Percentiles rank a stretch among this genome's conserved stretches.
Conservation (phyloP, 1,140 invertebrate species). For the Saccostrea echinata region DNA sequence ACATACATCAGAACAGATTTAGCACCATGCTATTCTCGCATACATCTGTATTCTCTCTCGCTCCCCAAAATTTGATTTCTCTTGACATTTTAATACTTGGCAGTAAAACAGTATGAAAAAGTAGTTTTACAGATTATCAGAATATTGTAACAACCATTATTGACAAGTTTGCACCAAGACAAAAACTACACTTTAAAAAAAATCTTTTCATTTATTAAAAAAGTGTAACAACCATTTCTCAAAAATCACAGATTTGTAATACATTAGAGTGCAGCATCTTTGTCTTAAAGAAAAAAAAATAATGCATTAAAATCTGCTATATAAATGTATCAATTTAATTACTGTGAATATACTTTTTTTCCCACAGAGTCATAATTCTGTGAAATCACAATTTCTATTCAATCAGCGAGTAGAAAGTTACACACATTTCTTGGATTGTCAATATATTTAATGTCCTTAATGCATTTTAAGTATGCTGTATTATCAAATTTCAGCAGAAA, state of each 20-base stretch:
- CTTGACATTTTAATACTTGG: not conserved
- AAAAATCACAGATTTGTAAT: slow-evolving; percentile 10
- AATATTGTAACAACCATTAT: not conserved
- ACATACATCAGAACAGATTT: not conserved
- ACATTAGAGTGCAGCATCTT: not conserved
- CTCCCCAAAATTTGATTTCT: not conserved
- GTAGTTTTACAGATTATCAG: not conserved
- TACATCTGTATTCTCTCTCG: not conserved
- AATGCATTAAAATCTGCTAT: no score
- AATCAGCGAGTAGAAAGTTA: no score
- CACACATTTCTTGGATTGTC: no score
- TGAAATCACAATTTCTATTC: no score
- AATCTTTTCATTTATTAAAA: not conserved
- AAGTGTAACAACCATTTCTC: not conserved
- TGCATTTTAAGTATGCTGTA: no score
- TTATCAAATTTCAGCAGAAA: no score
- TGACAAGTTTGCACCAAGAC: not conserved
- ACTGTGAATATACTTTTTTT: no score
- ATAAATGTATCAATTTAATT: no score
- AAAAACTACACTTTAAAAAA: not conserved
- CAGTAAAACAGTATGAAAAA: not conserved
- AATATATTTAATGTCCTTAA: no score
- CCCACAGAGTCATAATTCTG: no score
- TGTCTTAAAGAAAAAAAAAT: not conserved
- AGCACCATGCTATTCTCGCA: not conserved